These are phyloP conservation scores for Stomatorhinus walkeri DNA, from an alignment of 2,797 vertebrate genomes.

Conservation along the genomic window DNA sequence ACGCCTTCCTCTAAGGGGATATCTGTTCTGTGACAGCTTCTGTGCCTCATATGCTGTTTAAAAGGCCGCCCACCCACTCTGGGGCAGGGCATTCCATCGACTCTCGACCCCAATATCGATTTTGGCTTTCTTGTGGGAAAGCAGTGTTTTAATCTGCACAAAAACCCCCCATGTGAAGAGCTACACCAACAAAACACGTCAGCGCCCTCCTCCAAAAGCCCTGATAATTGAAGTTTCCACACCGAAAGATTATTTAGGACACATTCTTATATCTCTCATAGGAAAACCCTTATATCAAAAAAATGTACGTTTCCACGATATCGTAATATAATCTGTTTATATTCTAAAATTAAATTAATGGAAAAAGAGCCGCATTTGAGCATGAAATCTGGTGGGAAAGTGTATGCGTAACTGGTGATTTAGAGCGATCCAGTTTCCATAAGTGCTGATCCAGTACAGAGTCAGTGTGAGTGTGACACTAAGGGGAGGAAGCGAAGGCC, in stretches of 20 bases:
- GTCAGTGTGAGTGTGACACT: neutral
- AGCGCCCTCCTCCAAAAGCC: neutral
- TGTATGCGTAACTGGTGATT: neutral
- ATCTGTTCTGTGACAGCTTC: slow-evolving; percentile 7
- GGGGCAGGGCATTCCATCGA: slow-evolving; percentile 47
- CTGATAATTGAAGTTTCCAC: neutral
- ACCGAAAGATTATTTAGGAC: neutral
- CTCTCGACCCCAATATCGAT: slow-evolving; percentile 50
- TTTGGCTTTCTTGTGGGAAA: slow-evolving; percentile 49
- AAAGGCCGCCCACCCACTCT: slow-evolving; percentile 28
- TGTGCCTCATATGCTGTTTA: slow-evolving; percentile 30
- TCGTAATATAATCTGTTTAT: neutral
- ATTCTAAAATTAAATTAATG: neutral
- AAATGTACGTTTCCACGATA: neutral
- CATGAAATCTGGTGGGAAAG: neutral
- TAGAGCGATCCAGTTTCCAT: neutral
- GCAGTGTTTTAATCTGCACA: slow-evolving; percentile 49
- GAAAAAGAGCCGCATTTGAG: neutral
- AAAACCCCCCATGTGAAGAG: slow-evolving; percentile 16
- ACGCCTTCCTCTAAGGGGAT: slow-evolving; percentile 32
- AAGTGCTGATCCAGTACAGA: neutral
- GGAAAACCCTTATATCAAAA: neutral
- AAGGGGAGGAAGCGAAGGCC: neutral
- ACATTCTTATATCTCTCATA: neutral
- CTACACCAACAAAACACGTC: neutral